These are phyloP conservation scores for Balearica regulorum DNA, from an alignment of 2,797 vertebrate species.

Conservation along the genomic window DNA sequence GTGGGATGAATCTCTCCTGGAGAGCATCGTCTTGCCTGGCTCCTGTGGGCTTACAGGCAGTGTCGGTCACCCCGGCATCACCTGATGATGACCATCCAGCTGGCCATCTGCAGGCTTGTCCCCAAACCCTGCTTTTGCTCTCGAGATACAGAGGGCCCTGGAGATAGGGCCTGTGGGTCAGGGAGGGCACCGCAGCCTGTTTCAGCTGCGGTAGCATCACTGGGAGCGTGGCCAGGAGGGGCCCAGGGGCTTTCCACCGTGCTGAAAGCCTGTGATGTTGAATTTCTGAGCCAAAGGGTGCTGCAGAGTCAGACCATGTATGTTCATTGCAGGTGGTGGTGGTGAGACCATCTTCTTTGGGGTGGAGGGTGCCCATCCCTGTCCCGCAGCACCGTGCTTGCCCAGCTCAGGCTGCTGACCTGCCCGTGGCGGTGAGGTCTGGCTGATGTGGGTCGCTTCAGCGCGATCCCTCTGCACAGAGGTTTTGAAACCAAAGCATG, in stretches of 20 bases:
- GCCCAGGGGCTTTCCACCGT: neutral
- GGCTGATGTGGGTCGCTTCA: fast-evolving
- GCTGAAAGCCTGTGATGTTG: neutral
- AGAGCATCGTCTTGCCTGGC: neutral
- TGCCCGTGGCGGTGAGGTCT: fast-evolving
- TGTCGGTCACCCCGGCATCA: fast-evolving
- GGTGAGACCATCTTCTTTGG: neutral
- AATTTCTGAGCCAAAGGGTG: neutral
- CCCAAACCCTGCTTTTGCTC: neutral
- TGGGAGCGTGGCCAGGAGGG: neutral
- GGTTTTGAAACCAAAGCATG: neutral
- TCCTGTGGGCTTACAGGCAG: neutral
- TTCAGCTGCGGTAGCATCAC: neutral
- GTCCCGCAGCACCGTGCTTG: neutral
- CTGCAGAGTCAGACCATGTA: neutral
- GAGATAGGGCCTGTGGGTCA: neutral
- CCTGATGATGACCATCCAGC: no score
- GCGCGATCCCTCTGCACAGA: fast-evolving
- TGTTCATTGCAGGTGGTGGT: neutral
- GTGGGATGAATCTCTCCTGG: neutral
- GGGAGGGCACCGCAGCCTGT: neutral
- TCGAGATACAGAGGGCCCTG: neutral
- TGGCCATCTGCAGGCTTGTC: neutral
- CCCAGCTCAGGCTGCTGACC: neutral
- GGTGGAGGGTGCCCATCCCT: neutral